phyloP scores from a whole-genome alignment of 2,113 vertebrate species.

The Origma solitaria region DNA sequence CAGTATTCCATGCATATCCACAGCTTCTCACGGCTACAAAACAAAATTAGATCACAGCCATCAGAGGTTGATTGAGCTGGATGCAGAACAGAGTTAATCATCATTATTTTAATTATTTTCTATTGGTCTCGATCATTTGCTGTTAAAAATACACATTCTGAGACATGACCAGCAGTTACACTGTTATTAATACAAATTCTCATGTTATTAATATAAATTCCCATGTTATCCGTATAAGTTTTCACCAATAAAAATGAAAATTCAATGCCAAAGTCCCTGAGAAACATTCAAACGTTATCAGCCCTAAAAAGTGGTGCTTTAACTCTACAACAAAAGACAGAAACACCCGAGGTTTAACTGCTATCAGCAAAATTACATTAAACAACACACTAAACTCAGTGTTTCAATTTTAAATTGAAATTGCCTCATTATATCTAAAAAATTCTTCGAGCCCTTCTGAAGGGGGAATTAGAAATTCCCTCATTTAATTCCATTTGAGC shows the following conservation, averaged over 20 bases:
- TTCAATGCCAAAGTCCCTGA: neutral
- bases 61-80: neutral
- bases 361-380: neutral
- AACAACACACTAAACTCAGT: neutral
- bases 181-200: neutral
- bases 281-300: neutral
- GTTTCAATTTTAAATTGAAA: neutral
- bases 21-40: conserved; percentile 87
- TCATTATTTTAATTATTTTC: neutral
- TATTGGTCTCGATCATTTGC: neutral
- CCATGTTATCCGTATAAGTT: neutral
- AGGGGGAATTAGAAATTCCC: neutral
- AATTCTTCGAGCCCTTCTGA: neutral
- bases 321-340: neutral
- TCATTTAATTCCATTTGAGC: neutral
- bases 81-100: neutral
- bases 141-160: neutral
- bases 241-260: neutral
- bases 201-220: neutral
- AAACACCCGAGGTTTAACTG: neutral
- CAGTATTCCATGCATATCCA: conserved; percentile 99
- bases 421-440: neutral
- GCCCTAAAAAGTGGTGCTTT: neutral
- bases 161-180: neutral
- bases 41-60: conserved; percentile 10